Conservation (phyloP, 1,140 invertebrate genomes). For the Nilaparvata lugens region DNA sequence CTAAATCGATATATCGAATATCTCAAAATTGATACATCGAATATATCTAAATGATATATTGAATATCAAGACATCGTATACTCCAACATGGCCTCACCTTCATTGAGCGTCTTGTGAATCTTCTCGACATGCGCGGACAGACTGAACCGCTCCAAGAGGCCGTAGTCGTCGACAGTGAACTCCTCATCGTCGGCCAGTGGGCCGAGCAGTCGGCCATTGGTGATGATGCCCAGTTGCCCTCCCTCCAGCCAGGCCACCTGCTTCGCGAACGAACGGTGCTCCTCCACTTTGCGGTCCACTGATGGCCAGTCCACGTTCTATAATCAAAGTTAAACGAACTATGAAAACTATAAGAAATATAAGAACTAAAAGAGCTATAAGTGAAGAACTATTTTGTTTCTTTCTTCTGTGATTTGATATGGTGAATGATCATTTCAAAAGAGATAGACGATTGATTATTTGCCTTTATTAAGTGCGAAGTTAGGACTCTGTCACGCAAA, state of each 20-base stretch:
- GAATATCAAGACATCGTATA: no score
- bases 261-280: constrained; percentile 42
- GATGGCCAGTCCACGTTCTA: constrained; percentile 18
- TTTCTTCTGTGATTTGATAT: constrained; percentile 13
- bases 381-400: constrained; percentile 29
- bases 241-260: constrained; percentile 39
- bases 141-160: constrained; percentile 73
- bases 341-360: constrained; percentile 5
- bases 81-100: no score
- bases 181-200: constrained; percentile 65
- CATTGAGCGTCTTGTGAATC: constrained; percentile 45
- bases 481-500: no score
- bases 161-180: constrained; percentile 88
- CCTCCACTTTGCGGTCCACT: constrained; percentile 35
- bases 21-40: no score
- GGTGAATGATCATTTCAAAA: background rate
- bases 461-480: no score
- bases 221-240: constrained; percentile 59
- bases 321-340: background rate
- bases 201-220: constrained; percentile 87
- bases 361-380: background rate
- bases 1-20: no score
- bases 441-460: no score
- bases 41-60: no score
- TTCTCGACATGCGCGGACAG: constrained; percentile 68